Evolutionary conservation across 2,888 invertebrate genomes (phyloP).

Genomic region (Panzeria rudis): DNA sequence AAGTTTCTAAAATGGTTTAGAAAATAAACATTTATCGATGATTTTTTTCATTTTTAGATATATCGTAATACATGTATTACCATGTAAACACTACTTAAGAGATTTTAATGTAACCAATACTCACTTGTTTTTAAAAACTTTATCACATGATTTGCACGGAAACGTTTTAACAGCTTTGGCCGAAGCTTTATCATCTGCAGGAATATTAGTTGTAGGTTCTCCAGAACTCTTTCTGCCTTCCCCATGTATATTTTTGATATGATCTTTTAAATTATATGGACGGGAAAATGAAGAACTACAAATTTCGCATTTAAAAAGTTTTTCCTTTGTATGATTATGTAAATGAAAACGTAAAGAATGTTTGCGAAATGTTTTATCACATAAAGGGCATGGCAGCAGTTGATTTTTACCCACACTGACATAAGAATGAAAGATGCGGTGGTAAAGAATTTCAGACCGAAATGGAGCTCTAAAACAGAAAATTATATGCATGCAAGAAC

Average conservation of each 20-base stretch:
- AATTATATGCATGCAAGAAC: background rate
- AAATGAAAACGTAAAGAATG: conserved; percentile 88
- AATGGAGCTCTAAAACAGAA: conserved; percentile 84
- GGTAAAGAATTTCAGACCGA: conserved; percentile 89
- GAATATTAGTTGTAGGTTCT: background rate
- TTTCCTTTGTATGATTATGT: conserved; percentile 89
- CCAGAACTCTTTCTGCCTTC: background rate
- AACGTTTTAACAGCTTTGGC: conserved; percentile 58
- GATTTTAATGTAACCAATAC: conserved; percentile 77
- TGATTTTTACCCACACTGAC: conserved; percentile 77
- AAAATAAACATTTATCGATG: no score
- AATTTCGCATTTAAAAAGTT: conserved; percentile 87
- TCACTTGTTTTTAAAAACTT: conserved; percentile 84
- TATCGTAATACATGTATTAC: no score
- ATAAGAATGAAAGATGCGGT: conserved; percentile 87
- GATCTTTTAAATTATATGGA: conserved; percentile 87
- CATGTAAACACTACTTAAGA: no score
- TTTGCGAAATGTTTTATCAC: conserved; percentile 87
- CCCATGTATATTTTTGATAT: conserved; percentile 85
- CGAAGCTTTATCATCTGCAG: background rate
- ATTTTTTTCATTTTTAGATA: no score
- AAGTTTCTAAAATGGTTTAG: no score
- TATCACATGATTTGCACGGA: conserved; percentile 84
- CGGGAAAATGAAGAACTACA: conserved; percentile 88
- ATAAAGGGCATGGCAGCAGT: conserved; percentile 87